phyloP scores from a whole-genome alignment of 1,140 invertebrate species.

The Chironomus striatipennis region DNA sequence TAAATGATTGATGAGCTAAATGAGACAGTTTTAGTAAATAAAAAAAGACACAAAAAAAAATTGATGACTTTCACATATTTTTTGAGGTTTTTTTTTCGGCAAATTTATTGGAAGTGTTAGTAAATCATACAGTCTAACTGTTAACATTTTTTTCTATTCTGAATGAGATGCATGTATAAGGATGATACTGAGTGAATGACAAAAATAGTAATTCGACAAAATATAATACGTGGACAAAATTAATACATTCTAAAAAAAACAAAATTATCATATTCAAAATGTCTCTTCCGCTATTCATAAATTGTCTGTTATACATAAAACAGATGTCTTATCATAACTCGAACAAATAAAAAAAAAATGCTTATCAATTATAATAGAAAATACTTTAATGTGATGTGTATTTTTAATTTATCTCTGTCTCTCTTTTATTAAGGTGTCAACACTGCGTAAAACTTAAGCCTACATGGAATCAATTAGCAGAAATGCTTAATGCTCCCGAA shows the following conservation, averaged over 20 bases:
- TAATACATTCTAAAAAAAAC: too few relatives aligned
- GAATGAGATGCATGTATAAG: not conserved
- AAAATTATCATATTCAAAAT: too few relatives aligned
- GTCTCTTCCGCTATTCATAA: too few relatives aligned
- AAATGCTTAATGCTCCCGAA: constrained; percentile 54
- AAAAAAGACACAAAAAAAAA: not conserved
- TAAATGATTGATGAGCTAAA: not conserved
- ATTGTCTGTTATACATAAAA: too few relatives aligned
- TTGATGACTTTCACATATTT: not conserved
- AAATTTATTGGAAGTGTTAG: not conserved
- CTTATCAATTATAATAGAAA: too few relatives aligned
- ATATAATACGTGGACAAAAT: too few relatives aligned
- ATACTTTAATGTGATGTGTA: too few relatives aligned
- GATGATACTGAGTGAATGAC: not conserved
- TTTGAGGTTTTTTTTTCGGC: not conserved
- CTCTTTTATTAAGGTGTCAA: constrained; percentile 50
- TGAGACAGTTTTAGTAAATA: not conserved
- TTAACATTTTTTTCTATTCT: not conserved
- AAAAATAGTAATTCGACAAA: too few relatives aligned
- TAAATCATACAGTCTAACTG: not conserved
- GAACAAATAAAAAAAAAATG: too few relatives aligned
- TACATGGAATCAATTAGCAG: constrained; percentile 62
- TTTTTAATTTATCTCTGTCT: not conserved
- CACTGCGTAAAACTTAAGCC: constrained; percentile 59
- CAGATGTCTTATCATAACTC: too few relatives aligned